Evolutionary conservation across 2,797 vertebrate genomes (phyloP).

Genomic region (Dendrocincla fuliginosa): DNA sequence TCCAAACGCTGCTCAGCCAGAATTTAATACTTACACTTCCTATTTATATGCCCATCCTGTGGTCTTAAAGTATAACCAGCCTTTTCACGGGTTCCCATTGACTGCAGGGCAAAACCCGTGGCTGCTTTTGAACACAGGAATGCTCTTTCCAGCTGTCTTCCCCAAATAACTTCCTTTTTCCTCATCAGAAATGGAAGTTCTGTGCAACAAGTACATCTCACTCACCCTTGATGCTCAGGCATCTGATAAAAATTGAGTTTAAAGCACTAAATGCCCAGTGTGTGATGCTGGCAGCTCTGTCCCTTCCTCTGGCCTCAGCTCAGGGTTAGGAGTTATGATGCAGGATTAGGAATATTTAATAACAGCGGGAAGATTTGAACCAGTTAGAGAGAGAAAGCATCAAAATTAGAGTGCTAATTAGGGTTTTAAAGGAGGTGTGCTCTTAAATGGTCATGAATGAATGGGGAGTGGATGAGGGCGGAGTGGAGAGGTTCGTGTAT

Average conservation of each 20-base stretch:
- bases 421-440: neutral
- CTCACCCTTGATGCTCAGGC: neutral
- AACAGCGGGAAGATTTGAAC: neutral
- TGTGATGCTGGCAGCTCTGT: neutral
- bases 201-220: neutral
- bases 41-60: neutral
- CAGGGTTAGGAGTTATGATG: neutral
- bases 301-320: neutral
- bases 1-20: neutral
- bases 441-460: constrained; percentile 6
- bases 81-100: neutral
- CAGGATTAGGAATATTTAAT: neutral
- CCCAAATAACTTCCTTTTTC: neutral
- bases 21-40: neutral
- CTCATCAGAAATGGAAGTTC: neutral
- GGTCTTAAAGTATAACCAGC: neutral
- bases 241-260: neutral
- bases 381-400: neutral
- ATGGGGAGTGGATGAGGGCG: neutral
- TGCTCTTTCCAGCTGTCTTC: neutral
- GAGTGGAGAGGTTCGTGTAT: neutral
- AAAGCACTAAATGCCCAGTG: too few relatives aligned
- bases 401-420: neutral
- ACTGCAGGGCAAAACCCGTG: neutral
- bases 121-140: neutral